Evolutionary conservation across 2,113 vertebrate genomes (phyloP).

Genomic region (Xerus inauris): DNA sequence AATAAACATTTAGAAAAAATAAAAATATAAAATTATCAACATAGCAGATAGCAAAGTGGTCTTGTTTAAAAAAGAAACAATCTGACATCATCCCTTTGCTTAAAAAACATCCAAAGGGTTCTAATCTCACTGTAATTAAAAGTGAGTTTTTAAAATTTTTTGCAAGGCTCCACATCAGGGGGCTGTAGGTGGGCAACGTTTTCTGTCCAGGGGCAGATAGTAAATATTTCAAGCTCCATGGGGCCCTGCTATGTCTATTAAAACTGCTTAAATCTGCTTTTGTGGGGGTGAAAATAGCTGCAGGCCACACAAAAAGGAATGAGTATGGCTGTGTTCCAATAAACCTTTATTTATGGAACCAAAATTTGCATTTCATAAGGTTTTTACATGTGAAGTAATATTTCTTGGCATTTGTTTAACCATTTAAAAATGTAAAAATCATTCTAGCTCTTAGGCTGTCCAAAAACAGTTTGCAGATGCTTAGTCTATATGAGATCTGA

Average conservation of each 20-base stretch:
- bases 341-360: neutral
- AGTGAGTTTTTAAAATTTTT: neutral
- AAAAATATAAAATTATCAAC: neutral
- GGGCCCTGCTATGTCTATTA: accelerated
- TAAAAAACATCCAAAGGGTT: neutral
- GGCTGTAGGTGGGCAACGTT: neutral
- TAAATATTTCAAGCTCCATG: neutral
- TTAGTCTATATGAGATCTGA: neutral
- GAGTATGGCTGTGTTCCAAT: neutral
- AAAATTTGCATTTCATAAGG: neutral
- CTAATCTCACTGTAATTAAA: neutral
- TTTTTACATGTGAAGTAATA: neutral
- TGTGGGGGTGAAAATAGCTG: neutral
- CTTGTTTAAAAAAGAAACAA: neutral
- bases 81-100: neutral
- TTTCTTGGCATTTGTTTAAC: neutral
- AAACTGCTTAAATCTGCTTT: neutral
- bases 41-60: neutral
- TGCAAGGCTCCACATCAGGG: neutral
- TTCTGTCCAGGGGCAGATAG: neutral
- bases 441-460: neutral
- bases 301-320: neutral
- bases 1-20: neutral
- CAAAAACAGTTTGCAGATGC: neutral
- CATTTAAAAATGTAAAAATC: neutral